phyloP scores from a whole-genome alignment of 2,113 vertebrate genomes.

The Prionailurus bengalensis region DNA sequence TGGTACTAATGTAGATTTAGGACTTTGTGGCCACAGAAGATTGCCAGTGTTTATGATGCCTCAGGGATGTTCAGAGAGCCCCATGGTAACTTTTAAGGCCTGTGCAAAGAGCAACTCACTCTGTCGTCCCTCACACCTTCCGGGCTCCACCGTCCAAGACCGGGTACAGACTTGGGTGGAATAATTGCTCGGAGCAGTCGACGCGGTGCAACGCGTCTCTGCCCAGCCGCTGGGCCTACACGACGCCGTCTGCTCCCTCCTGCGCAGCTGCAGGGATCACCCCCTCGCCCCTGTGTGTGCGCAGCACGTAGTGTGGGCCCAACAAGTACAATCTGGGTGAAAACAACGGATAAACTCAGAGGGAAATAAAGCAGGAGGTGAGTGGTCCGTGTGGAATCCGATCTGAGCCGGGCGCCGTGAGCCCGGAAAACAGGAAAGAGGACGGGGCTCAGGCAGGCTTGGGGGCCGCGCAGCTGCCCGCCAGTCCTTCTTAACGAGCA shows the following conservation, averaged over 20 bases:
- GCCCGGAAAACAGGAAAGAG: no score
- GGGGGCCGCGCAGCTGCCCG: not conserved
- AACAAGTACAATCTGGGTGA: fast-evolving
- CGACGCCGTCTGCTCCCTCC: not conserved
- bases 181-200: fast-evolving
- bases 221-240: not conserved
- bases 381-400: not conserved
- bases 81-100: not conserved
- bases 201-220: fast-evolving
- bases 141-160: not conserved
- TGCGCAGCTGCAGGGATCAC: not conserved
- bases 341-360: not conserved
- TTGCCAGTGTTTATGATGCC: not conserved
- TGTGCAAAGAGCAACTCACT: not conserved
- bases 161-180: not conserved
- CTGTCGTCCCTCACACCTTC: not conserved
- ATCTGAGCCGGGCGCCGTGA: not conserved
- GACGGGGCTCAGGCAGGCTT: not conserved
- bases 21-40: not conserved
- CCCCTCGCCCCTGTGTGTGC: not conserved
- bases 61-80: not conserved
- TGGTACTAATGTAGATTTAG: not conserved
- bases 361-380: not conserved
- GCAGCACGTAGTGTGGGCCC: not conserved
- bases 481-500: not conserved